Percentiles rank a stretch among this genome's conserved stretches.
Evolutionary conservation across 2,888 invertebrate genomes (phyloP).

Genomic region (Troides oblongomaculatus): DNA sequence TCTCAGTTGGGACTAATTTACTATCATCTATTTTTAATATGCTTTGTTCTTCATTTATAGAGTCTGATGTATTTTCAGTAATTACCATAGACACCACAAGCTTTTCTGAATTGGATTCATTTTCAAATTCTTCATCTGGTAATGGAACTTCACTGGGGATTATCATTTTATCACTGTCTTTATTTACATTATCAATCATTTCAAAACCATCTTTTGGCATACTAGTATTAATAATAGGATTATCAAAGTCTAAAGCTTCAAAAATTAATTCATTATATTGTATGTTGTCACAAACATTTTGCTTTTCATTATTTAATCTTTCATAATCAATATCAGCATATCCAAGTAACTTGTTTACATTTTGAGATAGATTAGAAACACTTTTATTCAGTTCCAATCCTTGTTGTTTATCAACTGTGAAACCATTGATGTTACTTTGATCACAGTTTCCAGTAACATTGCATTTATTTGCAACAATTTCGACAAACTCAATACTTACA

Average conservation of each 20-base stretch:
- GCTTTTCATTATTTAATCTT: background rate
- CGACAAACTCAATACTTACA: background rate
- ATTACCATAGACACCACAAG: background rate
- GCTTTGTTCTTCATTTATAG: background rate
- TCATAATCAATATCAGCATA: too few relatives aligned
- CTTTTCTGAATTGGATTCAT: constrained; percentile 30
- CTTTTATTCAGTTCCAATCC: background rate
- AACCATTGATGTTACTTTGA: background rate
- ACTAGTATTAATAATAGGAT: background rate
- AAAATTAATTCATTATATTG: background rate
- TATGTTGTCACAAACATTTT: background rate
- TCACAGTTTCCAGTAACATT: background rate
- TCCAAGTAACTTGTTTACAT: background rate
- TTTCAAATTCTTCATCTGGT: constrained; percentile 53
- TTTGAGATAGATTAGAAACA: background rate
- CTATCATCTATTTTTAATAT: background rate
- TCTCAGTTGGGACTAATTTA: background rate
- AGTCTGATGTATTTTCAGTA: background rate
- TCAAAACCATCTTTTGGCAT: constrained; percentile 8
- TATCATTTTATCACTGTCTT: constrained; percentile 4
- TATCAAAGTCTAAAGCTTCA: background rate
- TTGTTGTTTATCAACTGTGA: background rate
- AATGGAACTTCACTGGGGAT: constrained; percentile 48
- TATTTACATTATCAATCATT: background rate
- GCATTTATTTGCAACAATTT: background rate